Evolutionary conservation across 1,140 invertebrate genomes (phyloP).

Genomic region (Drosophila rhopaloa): DNA sequence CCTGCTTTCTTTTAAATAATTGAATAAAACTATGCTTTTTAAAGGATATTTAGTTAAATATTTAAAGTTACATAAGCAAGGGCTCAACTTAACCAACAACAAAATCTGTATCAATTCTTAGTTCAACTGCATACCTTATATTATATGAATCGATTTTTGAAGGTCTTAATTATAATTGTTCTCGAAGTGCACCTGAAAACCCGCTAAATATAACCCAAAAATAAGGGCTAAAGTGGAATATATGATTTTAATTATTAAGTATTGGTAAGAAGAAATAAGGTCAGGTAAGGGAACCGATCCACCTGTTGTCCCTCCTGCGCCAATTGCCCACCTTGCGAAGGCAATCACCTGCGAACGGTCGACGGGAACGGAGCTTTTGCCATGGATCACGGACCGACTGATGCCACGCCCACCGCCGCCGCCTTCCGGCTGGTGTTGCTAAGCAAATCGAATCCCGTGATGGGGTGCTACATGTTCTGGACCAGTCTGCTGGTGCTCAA

Average conservation of each 20-base stretch:
- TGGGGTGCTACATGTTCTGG: constrained; percentile 85
- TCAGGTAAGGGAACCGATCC: constrained; percentile 21
- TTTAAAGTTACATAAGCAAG: too few relatives aligned
- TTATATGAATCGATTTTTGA: neutral
- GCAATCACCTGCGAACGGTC: constrained; percentile 5
- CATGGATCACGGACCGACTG: constrained; percentile 11
- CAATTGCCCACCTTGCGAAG: neutral
- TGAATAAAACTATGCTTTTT: too few relatives aligned
- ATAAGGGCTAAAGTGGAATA: too few relatives aligned
- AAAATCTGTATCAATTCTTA: neutral
- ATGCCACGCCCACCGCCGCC: neutral
- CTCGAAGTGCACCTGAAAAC: neutral
- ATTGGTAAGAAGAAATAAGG: constrained; percentile 5
- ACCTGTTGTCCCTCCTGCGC: constrained; percentile 7
- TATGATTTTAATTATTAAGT: constrained; percentile 1
- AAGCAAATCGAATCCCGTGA: constrained; percentile 81
- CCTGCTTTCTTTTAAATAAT: too few relatives aligned
- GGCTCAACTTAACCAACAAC: neutral
- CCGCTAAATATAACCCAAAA: neutral
- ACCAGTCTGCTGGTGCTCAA: constrained; percentile 85
- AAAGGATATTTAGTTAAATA: too few relatives aligned
- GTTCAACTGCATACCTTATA: neutral
- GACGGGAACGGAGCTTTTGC: neutral
- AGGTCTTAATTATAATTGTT: neutral
- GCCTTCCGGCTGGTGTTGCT: constrained; percentile 35